Conservation (phyloP, 1,140 invertebrate genomes). For the Trypoxylus dichotomus region DNA sequence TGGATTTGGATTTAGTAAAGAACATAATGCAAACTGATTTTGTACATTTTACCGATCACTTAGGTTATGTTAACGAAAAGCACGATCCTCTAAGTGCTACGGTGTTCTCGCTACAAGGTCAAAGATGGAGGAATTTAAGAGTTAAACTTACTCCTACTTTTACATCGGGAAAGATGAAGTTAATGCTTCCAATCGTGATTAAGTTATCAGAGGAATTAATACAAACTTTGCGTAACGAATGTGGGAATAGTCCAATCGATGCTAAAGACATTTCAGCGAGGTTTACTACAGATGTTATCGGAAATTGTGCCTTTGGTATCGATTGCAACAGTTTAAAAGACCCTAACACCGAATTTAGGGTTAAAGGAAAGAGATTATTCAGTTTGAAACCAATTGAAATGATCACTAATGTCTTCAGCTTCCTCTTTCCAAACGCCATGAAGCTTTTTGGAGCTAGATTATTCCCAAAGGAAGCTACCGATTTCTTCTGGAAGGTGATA, state of each 20-base stretch:
- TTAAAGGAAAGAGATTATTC: constrained; percentile 52
- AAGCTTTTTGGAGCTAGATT: background rate
- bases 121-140: constrained; percentile 55
- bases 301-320: constrained; percentile 48
- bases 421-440: constrained; percentile 25
- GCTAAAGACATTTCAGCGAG: constrained; percentile 44
- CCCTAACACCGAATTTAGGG: constrained; percentile 51
- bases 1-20: constrained; percentile 34
- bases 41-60: constrained; percentile 30
- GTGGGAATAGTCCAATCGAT: constrained; percentile 47
- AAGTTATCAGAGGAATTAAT: constrained; percentile 4
- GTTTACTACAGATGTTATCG: constrained; percentile 49
- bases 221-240: background rate
- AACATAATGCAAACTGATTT: constrained; percentile 33
- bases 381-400: background rate
- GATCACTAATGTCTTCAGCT: background rate
- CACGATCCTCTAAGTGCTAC: constrained; percentile 46
- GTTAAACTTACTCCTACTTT: constrained; percentile 54
- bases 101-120: constrained; percentile 52
- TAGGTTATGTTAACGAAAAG: constrained; percentile 32
- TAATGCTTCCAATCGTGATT: constrained; percentile 45
- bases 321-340: constrained; percentile 46
- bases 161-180: constrained; percentile 54
- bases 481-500: constrained; percentile 39
- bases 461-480: background rate